phyloP scores from a whole-genome alignment of 2,797 vertebrate species.

The Geotrypetes seraphini region DNA sequence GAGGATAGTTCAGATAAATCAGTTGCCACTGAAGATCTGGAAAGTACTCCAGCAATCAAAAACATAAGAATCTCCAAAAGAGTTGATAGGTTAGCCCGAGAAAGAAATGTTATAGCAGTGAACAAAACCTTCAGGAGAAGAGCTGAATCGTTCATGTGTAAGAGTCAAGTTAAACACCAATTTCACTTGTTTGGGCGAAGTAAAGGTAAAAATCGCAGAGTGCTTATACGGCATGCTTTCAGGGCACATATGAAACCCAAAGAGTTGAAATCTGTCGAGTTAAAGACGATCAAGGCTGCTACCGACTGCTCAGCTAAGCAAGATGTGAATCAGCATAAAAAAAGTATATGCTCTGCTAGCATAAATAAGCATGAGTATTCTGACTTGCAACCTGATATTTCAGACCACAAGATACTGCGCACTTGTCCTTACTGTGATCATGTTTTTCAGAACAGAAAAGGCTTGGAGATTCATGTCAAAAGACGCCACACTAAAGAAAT shows the following conservation, averaged over 20 bases:
- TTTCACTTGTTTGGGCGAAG: slow-evolving; percentile 31
- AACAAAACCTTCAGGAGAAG: slow-evolving; percentile 30
- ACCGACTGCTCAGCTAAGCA: slow-evolving; percentile 4
- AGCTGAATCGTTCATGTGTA: slow-evolving; percentile 34
- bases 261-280: background rate
- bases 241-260: slow-evolving; percentile 13
- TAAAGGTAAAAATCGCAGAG: slow-evolving; percentile 19
- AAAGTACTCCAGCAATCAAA: slow-evolving; percentile 6
- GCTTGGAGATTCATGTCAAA: slow-evolving; percentile 52
- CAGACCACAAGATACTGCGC: slow-evolving; percentile 25
- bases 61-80: slow-evolving; percentile 5
- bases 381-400: slow-evolving; percentile 31
- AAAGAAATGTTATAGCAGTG: slow-evolving; percentile 22
- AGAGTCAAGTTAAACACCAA: slow-evolving; percentile 49
- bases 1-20: slow-evolving; percentile 3
- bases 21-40: slow-evolving; percentile 1
- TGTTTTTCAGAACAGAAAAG: slow-evolving; percentile 48
- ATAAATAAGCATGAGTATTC: slow-evolving; percentile 3
- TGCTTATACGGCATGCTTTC: slow-evolving; percentile 3
- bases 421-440: slow-evolving; percentile 58
- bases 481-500: slow-evolving; percentile 54
- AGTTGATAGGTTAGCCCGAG: slow-evolving; percentile 16
- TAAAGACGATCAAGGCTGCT: slow-evolving; percentile 7
- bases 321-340: slow-evolving; percentile 3
- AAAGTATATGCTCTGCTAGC: background rate